A percentile compares a stretch with the other conserved stretches of the same genome.
phyloP scores from a whole-genome alignment of 1,140 invertebrate species.

The Eriosoma lanigerum region DNA sequence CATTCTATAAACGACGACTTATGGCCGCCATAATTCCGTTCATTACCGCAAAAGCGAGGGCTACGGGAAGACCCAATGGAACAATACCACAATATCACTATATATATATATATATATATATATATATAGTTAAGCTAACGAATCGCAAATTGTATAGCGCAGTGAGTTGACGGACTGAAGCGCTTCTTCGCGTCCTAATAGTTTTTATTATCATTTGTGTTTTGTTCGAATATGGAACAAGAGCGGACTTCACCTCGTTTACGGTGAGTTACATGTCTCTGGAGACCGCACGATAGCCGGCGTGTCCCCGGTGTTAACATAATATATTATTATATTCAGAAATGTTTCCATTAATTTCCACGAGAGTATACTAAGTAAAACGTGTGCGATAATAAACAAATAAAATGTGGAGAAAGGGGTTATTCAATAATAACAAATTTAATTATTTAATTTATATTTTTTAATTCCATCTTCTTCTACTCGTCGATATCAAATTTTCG shows the following conservation, averaged over 20 bases:
- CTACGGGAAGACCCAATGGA: not conserved
- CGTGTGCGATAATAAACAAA: too few relatives aligned
- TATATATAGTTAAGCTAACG: too few relatives aligned
- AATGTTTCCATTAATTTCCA: too few relatives aligned
- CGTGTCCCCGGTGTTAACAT: not conserved
- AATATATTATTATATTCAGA: too few relatives aligned
- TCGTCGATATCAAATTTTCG: too few relatives aligned
- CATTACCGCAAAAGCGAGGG: not conserved
- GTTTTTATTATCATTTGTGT: not conserved
- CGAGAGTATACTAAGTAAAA: too few relatives aligned
- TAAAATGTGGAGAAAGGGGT: too few relatives aligned
- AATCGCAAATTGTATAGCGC: not conserved
- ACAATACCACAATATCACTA: not conserved
- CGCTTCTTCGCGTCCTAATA: not conserved
- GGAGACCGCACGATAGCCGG: not conserved
- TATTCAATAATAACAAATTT: too few relatives aligned
- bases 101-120: not conserved
- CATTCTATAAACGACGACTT: constrained; percentile 40
- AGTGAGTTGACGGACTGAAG: not conserved
- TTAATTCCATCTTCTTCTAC: too few relatives aligned
- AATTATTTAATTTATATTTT: too few relatives aligned
- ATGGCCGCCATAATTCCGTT: constrained; percentile 38
- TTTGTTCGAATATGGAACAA: not conserved
- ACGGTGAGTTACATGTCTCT: not conserved
- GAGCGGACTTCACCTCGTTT: not conserved